phyloP scores from a whole-genome alignment of 2,888 invertebrate genomes.

The Tridacna gigas region DNA sequence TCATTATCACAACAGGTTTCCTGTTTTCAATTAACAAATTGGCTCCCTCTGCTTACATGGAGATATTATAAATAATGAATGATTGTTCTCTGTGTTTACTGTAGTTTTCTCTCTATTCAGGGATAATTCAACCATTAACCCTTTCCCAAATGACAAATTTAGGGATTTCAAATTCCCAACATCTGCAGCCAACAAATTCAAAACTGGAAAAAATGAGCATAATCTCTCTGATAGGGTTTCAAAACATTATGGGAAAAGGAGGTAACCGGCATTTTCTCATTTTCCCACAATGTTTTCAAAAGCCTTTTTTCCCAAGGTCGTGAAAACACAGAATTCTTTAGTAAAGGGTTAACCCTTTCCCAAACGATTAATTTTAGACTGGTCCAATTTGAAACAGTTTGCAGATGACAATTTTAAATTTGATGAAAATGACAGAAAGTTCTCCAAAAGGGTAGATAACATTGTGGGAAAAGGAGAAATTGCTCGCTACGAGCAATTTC shows the following conservation, averaged over 20 bases:
- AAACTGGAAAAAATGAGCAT: neutral
- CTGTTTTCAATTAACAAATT: constrained; percentile 3
- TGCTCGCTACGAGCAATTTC: neutral
- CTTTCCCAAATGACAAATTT: neutral
- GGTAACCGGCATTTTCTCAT: neutral
- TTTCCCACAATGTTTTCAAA: neutral
- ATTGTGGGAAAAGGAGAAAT: no score
- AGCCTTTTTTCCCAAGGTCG: neutral
- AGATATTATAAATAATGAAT: no score
- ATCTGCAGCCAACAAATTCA: neutral
- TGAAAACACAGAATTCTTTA: neutral
- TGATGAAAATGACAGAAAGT: no score
- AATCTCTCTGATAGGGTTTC: neutral
- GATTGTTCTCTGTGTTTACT: no score
- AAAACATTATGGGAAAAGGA: neutral
- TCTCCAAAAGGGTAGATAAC: no score
- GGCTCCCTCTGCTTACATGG: neutral
- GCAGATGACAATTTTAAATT: no score
- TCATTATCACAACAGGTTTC: neutral
- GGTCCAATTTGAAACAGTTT: neutral
- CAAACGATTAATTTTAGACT: neutral
- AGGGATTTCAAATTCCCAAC: neutral
- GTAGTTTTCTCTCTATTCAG: no score
- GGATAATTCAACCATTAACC: neutral
- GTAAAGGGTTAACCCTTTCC: neutral